Conservation (phyloP, 2,113 vertebrate species). For the Oenanthe oenanthe region DNA sequence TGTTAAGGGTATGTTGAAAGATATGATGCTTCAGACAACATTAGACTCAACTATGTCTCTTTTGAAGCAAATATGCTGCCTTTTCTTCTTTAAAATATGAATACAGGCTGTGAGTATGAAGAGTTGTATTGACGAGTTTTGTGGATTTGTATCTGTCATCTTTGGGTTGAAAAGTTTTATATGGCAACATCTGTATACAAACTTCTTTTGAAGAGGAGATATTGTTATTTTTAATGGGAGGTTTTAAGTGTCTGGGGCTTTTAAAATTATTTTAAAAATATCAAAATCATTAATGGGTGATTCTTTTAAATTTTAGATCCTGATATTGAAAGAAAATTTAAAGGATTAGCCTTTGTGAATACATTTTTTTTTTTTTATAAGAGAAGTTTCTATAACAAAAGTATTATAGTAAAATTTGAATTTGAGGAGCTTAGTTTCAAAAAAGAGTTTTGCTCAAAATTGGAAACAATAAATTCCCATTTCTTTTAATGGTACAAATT, state of each 20-base stretch:
- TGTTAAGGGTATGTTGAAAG: background rate
- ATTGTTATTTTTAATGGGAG: background rate
- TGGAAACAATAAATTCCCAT: background rate
- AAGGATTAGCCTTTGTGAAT: background rate
- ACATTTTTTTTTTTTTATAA: background rate
- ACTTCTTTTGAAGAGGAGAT: background rate
- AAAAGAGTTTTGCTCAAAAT: background rate
- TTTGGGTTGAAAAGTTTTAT: background rate
- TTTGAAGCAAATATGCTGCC: background rate
- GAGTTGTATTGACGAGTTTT: background rate
- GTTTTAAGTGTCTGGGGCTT: background rate
- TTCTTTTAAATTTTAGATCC: background rate
- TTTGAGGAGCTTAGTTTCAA: background rate
- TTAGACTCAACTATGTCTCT: background rate
- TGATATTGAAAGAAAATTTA: background rate
- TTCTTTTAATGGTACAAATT: background rate
- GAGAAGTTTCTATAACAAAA: background rate
- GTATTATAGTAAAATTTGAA: background rate
- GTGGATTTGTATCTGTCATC: background rate
- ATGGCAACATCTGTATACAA: background rate
- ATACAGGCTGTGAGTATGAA: background rate
- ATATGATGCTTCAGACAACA: background rate
- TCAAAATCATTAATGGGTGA: background rate
- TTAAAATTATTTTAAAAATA: too few relatives aligned
- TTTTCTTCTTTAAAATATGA: background rate